phyloP scores from a whole-genome alignment of 2,888 invertebrate species.

The Epinotia ramella region DNA sequence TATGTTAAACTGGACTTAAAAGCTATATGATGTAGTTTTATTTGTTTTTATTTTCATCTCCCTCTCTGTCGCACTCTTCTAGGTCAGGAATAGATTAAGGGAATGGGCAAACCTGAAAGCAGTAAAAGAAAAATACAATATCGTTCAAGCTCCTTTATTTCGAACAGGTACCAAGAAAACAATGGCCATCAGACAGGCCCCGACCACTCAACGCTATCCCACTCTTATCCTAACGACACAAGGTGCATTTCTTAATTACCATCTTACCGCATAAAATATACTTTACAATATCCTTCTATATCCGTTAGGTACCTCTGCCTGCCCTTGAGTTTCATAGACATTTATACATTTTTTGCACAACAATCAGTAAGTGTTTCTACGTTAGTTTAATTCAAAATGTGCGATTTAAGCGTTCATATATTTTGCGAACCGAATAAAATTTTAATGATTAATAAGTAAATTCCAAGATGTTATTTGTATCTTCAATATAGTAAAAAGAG shows the following conservation, averaged over 20 bases:
- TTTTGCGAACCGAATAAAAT: slow-evolving; percentile 60
- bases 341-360: slow-evolving; percentile 54
- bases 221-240: slow-evolving; percentile 32
- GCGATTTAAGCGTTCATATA: slow-evolving; percentile 72
- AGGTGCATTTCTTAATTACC: slow-evolving; percentile 43
- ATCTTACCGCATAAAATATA: slow-evolving; percentile 42
- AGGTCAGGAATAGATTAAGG: background rate
- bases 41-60: background rate
- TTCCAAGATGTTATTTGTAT: background rate
- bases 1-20: background rate
- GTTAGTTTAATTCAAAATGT: slow-evolving; percentile 67
- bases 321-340: slow-evolving; percentile 39
- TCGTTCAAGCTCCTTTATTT: slow-evolving; percentile 82
- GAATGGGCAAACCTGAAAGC: background rate
- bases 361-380: slow-evolving; percentile 63
- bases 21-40: background rate
- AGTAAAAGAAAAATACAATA: slow-evolving; percentile 37
- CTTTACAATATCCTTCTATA: slow-evolving; percentile 39
- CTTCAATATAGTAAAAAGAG: background rate
- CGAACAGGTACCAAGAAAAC: slow-evolving; percentile 64
- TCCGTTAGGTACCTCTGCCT: slow-evolving; percentile 20
- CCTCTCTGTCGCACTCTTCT: no score
- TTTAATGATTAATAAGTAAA: slow-evolving; percentile 37
- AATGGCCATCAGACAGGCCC: slow-evolving; percentile 48
- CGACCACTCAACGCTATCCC: slow-evolving; percentile 49